Percentiles rank a stretch among this genome's conserved stretches.
Conservation (phyloP, 2,113 vertebrate species). For the Vidua chalybeata region DNA sequence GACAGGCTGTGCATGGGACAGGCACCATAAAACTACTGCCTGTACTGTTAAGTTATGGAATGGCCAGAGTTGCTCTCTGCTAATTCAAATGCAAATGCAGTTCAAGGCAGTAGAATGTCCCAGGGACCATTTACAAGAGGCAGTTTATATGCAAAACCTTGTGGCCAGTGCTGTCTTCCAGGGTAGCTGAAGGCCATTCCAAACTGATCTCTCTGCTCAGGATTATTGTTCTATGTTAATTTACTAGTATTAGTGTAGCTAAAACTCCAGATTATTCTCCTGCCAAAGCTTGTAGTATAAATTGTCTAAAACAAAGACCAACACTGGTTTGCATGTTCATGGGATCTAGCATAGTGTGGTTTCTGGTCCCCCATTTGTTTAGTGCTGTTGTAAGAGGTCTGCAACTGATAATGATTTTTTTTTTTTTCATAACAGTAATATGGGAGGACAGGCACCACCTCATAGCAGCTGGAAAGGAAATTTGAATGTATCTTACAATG, state of each 20-base stretch:
- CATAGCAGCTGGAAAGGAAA: constrained; percentile 86
- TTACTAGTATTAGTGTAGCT: neutral
- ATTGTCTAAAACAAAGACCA: neutral
- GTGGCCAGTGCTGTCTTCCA: neutral
- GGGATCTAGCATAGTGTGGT: neutral
- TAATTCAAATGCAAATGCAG: neutral
- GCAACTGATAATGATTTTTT: neutral
- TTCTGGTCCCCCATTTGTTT: neutral
- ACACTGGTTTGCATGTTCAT: neutral
- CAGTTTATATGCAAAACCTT: neutral
- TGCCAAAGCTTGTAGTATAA: neutral
- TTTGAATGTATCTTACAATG: constrained; percentile 85
- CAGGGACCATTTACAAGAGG: neutral
- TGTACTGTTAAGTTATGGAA: neutral
- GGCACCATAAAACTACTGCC: neutral
- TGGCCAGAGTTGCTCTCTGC: neutral
- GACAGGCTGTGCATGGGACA: neutral
- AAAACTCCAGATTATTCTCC: neutral
- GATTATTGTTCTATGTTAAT: neutral
- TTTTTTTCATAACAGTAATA: constrained; percentile 76
- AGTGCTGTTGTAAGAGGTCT: neutral
- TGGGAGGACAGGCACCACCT: constrained; percentile 85
- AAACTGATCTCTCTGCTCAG: neutral
- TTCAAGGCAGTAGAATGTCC: neutral
- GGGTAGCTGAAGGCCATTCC: neutral